Base-by-base conservation (phyloP, 2,797 vertebrate species). In the Bryconaethiops microstoma region DNA sequence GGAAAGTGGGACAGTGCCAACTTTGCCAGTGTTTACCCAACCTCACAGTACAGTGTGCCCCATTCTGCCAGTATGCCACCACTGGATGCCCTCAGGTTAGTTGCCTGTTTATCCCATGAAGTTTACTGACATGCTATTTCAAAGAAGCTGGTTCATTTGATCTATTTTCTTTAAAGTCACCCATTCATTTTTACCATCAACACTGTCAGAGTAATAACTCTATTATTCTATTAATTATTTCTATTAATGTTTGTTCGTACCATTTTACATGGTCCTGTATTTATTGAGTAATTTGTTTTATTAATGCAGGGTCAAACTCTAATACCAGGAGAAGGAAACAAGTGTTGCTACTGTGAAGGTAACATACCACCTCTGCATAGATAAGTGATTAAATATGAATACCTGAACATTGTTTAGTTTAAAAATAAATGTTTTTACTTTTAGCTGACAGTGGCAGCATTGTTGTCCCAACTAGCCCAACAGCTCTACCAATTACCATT, bases 291-390 rank as follows among this genome's bases (percentile, higher is more conserved):
- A 17, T 62, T 10, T 64, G 0, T 60, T 64, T 82, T 21, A 25
- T 67, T 1, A 12, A 63, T 84, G 57, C 87, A 97, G 96, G 95
- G 94, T 40, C 92, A 90, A 40, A 86, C 76, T 81, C 92, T 98
- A 81, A 89, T 95, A 40, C 90, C 92, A 39, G 95, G 90, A 25
- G 84, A 71, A 0, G 94, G 88, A 64, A 92, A 92, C 2, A 86
- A 74, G 4, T 98, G 97, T 62, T 98, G 97, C 75, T 91, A 84
- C 88, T 98, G 97, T 68, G 42, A 77, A 74, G 92, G 95, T 95
- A 83, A 81, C 45, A 71, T 40, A 42, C 9, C 13, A 81, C 29
- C n/a, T 39, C 55, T 9, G 17, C 39, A 67, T 19, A 50, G 7
- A 64, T 10, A 8, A 50, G 19, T 78, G 8, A 29, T 64, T 12